These are phyloP conservation scores for Artemisiospiza belli DNA, from an alignment of 2,113 vertebrate species.

Conservation along the genomic window DNA sequence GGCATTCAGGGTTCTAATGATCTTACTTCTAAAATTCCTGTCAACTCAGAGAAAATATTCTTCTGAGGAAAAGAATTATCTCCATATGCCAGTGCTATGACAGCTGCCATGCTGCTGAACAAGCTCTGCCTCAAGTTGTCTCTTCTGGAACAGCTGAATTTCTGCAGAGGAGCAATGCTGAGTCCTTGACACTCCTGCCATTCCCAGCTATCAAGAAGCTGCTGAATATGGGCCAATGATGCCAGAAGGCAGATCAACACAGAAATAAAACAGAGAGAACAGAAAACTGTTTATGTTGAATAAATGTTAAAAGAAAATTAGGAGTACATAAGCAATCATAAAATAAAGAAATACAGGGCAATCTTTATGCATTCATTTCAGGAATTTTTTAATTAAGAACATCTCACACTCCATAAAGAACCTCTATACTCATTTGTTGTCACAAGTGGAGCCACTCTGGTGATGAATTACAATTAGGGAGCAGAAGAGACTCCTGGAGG, in stretches of 20 bases:
- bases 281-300: background rate
- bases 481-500: background rate
- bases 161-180: background rate
- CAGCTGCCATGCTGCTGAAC: conserved; percentile 36
- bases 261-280: background rate
- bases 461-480: background rate
- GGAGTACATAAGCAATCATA: background rate
- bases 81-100: background rate
- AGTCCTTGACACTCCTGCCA: background rate
- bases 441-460: background rate
- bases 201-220: background rate
- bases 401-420: background rate
- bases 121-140: background rate
- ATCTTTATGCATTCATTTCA: background rate
- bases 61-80: background rate
- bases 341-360: background rate
- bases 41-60: conserved; percentile 44
- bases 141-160: background rate
- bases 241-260: background rate
- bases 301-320: background rate
- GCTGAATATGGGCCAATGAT: background rate
- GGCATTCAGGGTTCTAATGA: conserved; percentile 1
- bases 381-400: background rate
- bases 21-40: conserved; percentile 34
- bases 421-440: background rate